Evolutionary conservation across 1,140 invertebrate genomes (phyloP).

Genomic region (Hyphantria cunea): DNA sequence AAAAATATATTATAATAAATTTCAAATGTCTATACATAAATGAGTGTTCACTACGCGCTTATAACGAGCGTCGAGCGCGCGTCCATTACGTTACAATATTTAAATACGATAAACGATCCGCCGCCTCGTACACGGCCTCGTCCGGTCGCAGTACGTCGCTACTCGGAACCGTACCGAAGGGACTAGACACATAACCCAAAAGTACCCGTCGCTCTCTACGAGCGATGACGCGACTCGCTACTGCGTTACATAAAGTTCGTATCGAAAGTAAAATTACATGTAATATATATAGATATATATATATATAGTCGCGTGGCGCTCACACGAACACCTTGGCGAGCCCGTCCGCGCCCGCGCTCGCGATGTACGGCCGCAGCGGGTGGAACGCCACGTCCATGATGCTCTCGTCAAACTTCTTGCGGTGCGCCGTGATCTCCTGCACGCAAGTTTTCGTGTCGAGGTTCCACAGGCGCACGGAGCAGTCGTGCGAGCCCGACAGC

Average conservation of each 20-base stretch:
- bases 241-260: constrained; percentile 50
- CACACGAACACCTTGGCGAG: constrained; percentile 98
- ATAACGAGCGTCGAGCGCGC: constrained; percentile 57
- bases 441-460: constrained; percentile 99
- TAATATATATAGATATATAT: constrained; percentile 47
- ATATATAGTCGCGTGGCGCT: constrained; percentile 52
- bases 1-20: constrained; percentile 81
- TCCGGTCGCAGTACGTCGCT: constrained; percentile 38
- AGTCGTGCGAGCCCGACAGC: constrained; percentile 98
- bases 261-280: constrained; percentile 51
- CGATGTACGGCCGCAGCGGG: constrained; percentile 98
- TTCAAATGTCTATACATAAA: constrained; percentile 80
- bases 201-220: constrained; percentile 42
- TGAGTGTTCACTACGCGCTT: constrained; percentile 76
- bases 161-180: constrained; percentile 46
- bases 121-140: constrained; percentile 38
- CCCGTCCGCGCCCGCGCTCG: constrained; percentile 98
- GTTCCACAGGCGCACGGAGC: constrained; percentile 99
- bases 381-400: constrained; percentile 99
- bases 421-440: constrained; percentile 99
- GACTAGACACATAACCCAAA: constrained; percentile 52
- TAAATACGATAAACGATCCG: constrained; percentile 58
- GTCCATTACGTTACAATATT: constrained; percentile 63
- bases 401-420: constrained; percentile 99
- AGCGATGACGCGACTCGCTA: constrained; percentile 41